Conservation (phyloP, 2,797 vertebrate species). For the Ibycter americanus region DNA sequence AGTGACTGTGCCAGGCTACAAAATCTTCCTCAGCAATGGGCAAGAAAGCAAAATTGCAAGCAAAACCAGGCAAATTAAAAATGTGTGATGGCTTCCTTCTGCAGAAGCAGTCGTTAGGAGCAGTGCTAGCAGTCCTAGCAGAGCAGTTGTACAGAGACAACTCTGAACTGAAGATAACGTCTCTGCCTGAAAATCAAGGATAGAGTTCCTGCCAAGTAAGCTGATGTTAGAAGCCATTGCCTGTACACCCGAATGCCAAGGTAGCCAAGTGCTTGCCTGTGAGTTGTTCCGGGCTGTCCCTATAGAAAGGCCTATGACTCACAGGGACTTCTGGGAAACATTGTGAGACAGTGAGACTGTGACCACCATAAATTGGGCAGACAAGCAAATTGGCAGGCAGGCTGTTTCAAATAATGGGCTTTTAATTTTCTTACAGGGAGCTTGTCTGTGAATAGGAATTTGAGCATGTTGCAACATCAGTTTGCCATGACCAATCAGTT, state of each 20-base stretch:
- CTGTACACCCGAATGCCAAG: rapidly evolving
- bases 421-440: background rate
- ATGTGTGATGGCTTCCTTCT: background rate
- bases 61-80: background rate
- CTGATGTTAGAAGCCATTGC: background rate
- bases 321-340: background rate
- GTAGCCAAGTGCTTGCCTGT: rapidly evolving
- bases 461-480: background rate
- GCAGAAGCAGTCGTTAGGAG: background rate
- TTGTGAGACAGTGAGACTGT: background rate
- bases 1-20: background rate
- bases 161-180: background rate
- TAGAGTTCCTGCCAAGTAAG: background rate
- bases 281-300: background rate
- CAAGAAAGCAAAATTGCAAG: background rate
- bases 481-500: background rate
- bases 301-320: background rate
- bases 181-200: background rate
- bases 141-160: background rate
- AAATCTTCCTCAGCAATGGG: background rate
- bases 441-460: background rate
- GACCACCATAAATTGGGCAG: background rate
- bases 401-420: background rate
- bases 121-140: background rate
- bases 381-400: background rate